Base-by-base conservation (phyloP, 2,113 vertebrate species). In the Bubalus kerabau region DNA sequence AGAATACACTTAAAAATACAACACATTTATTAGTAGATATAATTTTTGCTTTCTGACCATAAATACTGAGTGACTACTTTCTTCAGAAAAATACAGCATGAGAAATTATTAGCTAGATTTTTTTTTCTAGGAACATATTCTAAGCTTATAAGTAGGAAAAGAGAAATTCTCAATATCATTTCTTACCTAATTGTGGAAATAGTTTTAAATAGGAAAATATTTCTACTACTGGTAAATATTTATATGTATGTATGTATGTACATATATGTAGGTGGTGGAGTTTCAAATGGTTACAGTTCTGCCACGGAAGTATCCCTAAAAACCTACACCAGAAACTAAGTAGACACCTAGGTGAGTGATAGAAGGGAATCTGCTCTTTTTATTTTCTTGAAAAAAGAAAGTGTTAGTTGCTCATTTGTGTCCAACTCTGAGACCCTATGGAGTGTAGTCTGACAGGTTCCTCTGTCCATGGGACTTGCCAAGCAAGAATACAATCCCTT, bases 121-220 rank as follows among this genome's bases (percentile, higher is more conserved):
- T 85, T 71, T 56, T 21, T 43, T 21, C 23, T 7, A 13, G 74
- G 36, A 84, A 59, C 26, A 80, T 28, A 92, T 86, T 88, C 74
- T 94, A 87, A 86, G 21, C 40, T 60, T 57, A 28, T 74, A 96
- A 95, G 83, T 85, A 85, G 26, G 23, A 64, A 97, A 86, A 89
- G 4, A 7, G 40, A 67, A 86, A 82, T 91, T 86, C 24, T 50
- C 36, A 95, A 57, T 74, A 60, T 54, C 40, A 90, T 54, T 91
- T 90, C n/a, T 94, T 24, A 95, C 2, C 15, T 90, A 78, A 59
- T 15, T 90, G 3, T 80, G 23, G 59, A 90, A 87, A 76, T 21
- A 28, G 12, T 84, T 96, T 95, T 83, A 24, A 84, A 48, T 6
- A 67, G 46, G 6, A 57, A 95, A 91, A 82, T 14, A 14, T 95